A percentile compares a stretch with the other conserved stretches of the same genome.
Evolutionary conservation across 2,888 invertebrate species (phyloP).

Genomic region (Zelleria hepariella): DNA sequence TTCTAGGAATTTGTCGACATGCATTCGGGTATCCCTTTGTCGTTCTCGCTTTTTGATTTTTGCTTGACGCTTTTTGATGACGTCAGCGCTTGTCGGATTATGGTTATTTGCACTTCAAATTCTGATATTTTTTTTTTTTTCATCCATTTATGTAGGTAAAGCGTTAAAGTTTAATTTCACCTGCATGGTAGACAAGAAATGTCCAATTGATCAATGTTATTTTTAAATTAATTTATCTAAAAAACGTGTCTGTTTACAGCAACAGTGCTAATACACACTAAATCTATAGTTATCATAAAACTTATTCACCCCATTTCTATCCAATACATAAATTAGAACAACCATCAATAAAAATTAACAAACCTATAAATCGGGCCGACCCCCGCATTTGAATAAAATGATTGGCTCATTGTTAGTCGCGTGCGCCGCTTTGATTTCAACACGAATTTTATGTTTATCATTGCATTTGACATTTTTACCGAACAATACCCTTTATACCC

Average conservation of each 20-base stretch:
- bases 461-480: constrained; percentile 67
- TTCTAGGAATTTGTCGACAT: constrained; percentile 38
- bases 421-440: constrained; percentile 51
- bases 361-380: not conserved
- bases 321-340: too few relatives aligned
- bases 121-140: too few relatives aligned
- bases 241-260: too few relatives aligned
- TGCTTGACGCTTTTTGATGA: not conserved
- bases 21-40: not conserved
- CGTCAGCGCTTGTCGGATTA: not conserved
- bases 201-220: too few relatives aligned
- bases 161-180: not conserved
- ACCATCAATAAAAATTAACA: not conserved
- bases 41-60: not conserved
- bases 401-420: constrained; percentile 45
- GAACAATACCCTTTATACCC: constrained; percentile 51
- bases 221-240: too few relatives aligned
- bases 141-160: not conserved
- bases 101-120: not conserved
- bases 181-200: too few relatives aligned
- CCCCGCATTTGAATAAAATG: constrained; percentile 52
- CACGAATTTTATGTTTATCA: constrained; percentile 68
- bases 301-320: too few relatives aligned
- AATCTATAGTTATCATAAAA: too few relatives aligned
- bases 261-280: too few relatives aligned